Base-by-base conservation (phyloP, 2,888 invertebrate species). In the Synergus gifuensis region DNA sequence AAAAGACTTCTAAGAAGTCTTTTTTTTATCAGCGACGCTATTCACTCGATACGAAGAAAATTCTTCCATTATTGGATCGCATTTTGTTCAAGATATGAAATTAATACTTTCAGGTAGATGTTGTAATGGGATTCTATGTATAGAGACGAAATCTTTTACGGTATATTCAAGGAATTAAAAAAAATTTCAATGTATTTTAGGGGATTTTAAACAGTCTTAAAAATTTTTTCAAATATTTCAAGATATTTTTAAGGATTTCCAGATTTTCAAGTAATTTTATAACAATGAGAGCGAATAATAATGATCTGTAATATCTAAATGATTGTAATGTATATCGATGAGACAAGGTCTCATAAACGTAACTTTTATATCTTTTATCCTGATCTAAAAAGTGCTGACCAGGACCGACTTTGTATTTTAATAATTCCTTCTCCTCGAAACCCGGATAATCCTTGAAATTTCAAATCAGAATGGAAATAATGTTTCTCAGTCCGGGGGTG, bases 371-470 rank as follows among this genome's bases (percentile, higher is more conserved):
- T 54, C 49, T 36, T 5, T 54, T 40, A 73, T 73, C 36, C 36
- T 73, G 16, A 36, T 73, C 12, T 54, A 12, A 54, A 54, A 40
- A 73, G 14, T 28, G n/a, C n/a, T 16, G 18, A 44, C 36, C 36
- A 4, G 54, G 54, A 36, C 49, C 73, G n/a, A 73, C 54, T 36
- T 73, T 1, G 18, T 40, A 73, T 73, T 73, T 54, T 54, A 73
- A 73, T 73, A 22, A 54, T 36, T 40, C 36, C 54, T 54, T 54
- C 54, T 18, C 54, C 49, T 54, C n/a, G n/a, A 36, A 11, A 54
- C 28, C 49, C 40, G 73, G 73, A 73, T 54, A 49, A 73, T n/a
- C 73, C 73, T 73, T 73, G 73, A 73, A 54, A 54, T 60, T 46
- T 8, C 28, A 54, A 73, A 54, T 36, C 14, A 54, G 54, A 73